Evolutionary conservation across 2,113 vertebrate species (phyloP).

Genomic region (Ahaetulla prasina): DNA sequence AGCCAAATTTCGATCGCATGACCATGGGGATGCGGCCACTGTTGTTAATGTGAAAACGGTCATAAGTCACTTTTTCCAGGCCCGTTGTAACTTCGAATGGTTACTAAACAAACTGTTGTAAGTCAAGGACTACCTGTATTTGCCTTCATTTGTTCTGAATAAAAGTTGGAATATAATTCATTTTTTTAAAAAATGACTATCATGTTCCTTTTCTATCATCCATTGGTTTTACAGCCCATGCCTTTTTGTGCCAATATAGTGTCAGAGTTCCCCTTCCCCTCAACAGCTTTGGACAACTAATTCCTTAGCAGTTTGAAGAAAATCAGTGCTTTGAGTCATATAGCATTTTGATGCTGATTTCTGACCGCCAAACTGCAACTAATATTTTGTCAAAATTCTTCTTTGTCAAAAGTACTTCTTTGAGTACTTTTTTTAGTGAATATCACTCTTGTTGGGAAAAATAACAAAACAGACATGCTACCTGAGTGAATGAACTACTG

Average conservation of each 20-base stretch:
- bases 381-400: not conserved
- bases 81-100: not conserved
- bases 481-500: not conserved
- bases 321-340: not conserved
- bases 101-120: not conserved
- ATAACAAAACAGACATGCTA: not conserved
- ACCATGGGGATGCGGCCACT: not conserved
- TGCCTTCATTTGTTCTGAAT: not conserved
- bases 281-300: not conserved
- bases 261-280: not conserved
- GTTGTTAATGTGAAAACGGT: not conserved
- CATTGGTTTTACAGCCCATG: not conserved
- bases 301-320: not conserved
- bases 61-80: not conserved
- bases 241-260: not conserved
- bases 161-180: not conserved
- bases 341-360: not conserved
- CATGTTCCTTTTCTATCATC: not conserved
- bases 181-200: not conserved
- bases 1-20: not conserved
- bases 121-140: not conserved
- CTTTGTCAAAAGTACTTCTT: no score
- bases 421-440: not conserved
- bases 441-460: not conserved
- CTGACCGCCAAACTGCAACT: not conserved